Percentiles rank a stretch among this genome's conserved stretches.
Conservation (phyloP, 2,113 vertebrate genomes). For the Heteronetta atricapilla region DNA sequence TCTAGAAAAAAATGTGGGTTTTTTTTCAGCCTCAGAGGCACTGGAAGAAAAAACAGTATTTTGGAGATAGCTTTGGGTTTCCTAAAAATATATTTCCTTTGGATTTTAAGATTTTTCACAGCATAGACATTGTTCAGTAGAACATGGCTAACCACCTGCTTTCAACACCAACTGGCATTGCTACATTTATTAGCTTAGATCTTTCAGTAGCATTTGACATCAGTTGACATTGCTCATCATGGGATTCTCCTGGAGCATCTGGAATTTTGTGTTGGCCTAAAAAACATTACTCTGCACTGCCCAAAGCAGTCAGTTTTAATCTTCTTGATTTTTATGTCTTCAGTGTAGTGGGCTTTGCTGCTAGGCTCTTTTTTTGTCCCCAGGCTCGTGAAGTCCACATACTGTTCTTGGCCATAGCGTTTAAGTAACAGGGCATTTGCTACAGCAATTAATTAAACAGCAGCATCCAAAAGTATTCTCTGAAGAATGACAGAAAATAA, state of each 20-base stretch:
- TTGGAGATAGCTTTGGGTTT: neutral
- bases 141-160: slow-evolving; percentile 28
- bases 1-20: neutral
- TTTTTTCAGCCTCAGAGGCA: neutral
- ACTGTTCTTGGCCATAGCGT: neutral
- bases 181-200: slow-evolving; percentile 34
- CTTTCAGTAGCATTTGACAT: slow-evolving; percentile 56
- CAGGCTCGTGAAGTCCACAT: neutral
- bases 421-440: slow-evolving; percentile 38
- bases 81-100: neutral
- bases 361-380: neutral
- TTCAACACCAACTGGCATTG: slow-evolving; percentile 28
- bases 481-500: neutral
- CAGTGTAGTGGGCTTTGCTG: neutral
- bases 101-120: slow-evolving; percentile 12
- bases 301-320: slow-evolving; percentile 62
- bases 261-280: slow-evolving; percentile 53
- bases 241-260: slow-evolving; percentile 62
- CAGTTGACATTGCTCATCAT: slow-evolving; percentile 47
- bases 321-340: slow-evolving; percentile 55
- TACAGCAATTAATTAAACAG: slow-evolving; percentile 32
- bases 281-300: slow-evolving; percentile 12
- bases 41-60: neutral
- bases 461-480: neutral
- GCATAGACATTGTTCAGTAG: neutral